Evolutionary conservation across 2,888 invertebrate species (phyloP).

Genomic region (Lasioglossum morio): DNA sequence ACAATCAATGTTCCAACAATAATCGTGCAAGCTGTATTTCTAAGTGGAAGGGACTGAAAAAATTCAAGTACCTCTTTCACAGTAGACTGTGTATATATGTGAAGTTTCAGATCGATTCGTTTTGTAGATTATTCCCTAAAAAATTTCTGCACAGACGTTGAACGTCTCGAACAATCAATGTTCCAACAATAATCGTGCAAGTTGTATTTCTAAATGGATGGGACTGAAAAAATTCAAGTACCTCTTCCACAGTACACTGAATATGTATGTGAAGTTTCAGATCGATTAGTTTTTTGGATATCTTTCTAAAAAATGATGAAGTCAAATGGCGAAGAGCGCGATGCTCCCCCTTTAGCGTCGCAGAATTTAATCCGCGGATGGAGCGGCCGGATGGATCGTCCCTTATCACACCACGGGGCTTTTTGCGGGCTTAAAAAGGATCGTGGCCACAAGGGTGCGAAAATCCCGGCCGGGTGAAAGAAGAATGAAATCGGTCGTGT

Average conservation of each 20-base stretch:
- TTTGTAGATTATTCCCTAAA: background rate
- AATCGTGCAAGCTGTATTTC: background rate
- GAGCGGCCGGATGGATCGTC: constrained; percentile 1
- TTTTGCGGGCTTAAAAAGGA: constrained; percentile 12
- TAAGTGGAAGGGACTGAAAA: background rate
- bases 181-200: too few species aligned
- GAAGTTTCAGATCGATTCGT: background rate
- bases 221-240: too few species aligned
- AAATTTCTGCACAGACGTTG: too few species aligned
- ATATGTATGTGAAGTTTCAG: background rate
- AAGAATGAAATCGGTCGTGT: constrained; percentile 46
- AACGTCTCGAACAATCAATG: too few species aligned
- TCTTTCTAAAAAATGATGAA: too few species aligned
- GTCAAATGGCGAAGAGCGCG: too few species aligned
- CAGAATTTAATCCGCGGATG: background rate
- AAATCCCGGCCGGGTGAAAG: background rate
- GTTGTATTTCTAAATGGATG: too few species aligned
- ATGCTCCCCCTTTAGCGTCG: background rate
- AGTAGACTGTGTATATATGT: background rate
- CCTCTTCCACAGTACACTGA: too few species aligned
- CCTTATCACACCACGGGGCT: constrained; percentile 17
- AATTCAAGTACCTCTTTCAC: background rate
- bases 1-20: too few species aligned
- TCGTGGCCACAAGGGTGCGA: background rate
- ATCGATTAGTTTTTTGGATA: background rate